A percentile compares a stretch with the other conserved stretches of the same genome.
phyloP scores from a whole-genome alignment of 2,113 vertebrate species.

The Calidris pygmaea region DNA sequence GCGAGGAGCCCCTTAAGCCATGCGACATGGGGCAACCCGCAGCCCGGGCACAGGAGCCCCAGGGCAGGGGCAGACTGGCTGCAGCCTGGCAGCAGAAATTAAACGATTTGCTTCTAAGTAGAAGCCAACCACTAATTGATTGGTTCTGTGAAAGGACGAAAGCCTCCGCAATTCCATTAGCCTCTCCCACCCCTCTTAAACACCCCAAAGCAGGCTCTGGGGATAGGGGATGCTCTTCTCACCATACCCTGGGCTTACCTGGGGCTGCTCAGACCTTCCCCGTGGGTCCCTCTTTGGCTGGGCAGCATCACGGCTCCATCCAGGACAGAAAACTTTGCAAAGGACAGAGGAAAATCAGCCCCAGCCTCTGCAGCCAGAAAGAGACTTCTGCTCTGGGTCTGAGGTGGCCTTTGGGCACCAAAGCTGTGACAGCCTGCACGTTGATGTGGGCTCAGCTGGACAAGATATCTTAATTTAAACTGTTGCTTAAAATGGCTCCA shows the following conservation, averaged over 20 bases:
- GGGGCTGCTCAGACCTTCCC: neutral
- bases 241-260: neutral
- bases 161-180: rapidly evolving
- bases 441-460: neutral
- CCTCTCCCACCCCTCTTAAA: neutral
- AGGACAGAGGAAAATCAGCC: rapidly evolving
- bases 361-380: neutral
- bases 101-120: rapidly evolving
- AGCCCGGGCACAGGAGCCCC: neutral
- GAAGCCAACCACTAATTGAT: neutral
- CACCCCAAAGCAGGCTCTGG: neutral
- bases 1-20: no score
- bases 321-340: neutral
- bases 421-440: neutral
- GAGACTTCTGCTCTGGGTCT: neutral
- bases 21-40: rapidly evolving
- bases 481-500: constrained; percentile 58
- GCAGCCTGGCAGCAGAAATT: neutral
- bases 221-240: neutral
- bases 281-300: neutral
- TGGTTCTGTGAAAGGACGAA: rapidly evolving
- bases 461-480: constrained; percentile 31
- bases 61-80: rapidly evolving
- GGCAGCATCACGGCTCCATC: neutral
- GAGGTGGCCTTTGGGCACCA: neutral